Evolutionary conservation across 2,888 invertebrate species (phyloP).

Genomic region (Drosophila borborema): DNA sequence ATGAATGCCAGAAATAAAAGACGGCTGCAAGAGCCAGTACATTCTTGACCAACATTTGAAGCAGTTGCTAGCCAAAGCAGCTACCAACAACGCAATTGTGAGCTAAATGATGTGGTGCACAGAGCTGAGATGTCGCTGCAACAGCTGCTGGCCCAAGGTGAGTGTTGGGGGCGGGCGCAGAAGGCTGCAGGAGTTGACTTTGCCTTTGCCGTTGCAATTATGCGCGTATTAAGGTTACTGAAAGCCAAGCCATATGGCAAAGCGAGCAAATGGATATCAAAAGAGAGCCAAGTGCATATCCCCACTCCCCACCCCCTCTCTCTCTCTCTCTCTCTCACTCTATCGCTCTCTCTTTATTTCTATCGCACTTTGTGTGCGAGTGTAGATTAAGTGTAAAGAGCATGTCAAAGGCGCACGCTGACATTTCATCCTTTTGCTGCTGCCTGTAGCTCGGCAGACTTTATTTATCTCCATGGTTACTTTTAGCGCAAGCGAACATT

Average conservation of each 20-base stretch:
- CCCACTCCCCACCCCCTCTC: background rate
- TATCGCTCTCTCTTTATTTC: background rate
- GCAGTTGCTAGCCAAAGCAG: constrained; percentile 24
- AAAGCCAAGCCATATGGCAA: constrained; percentile 26
- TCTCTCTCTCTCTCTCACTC: background rate
- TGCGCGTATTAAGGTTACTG: constrained; percentile 39
- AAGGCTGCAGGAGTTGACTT: background rate
- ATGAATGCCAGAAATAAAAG: constrained; percentile 12
- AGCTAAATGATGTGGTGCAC: constrained; percentile 28
- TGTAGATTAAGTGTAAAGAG: constrained; percentile 38
- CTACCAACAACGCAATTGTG: constrained; percentile 18
- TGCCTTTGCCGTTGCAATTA: constrained; percentile 48
- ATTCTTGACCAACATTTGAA: constrained; percentile 63
- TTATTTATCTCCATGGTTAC: constrained; percentile 44
- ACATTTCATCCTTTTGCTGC: constrained; percentile 39
- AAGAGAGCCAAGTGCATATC: background rate
- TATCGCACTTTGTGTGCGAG: background rate
- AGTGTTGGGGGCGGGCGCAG: background rate
- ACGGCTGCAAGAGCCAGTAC: constrained; percentile 28
- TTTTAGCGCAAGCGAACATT: constrained; percentile 9
- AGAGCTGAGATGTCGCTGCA: constrained; percentile 22
- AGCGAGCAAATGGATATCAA: constrained; percentile 48
- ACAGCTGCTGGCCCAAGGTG: constrained; percentile 29
- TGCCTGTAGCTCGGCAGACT: constrained; percentile 23
- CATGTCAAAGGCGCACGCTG: constrained; percentile 29